These are phyloP conservation scores for Eupleurogrammus muticus DNA, from an alignment of 2,797 vertebrate genomes.

Conservation along the genomic window DNA sequence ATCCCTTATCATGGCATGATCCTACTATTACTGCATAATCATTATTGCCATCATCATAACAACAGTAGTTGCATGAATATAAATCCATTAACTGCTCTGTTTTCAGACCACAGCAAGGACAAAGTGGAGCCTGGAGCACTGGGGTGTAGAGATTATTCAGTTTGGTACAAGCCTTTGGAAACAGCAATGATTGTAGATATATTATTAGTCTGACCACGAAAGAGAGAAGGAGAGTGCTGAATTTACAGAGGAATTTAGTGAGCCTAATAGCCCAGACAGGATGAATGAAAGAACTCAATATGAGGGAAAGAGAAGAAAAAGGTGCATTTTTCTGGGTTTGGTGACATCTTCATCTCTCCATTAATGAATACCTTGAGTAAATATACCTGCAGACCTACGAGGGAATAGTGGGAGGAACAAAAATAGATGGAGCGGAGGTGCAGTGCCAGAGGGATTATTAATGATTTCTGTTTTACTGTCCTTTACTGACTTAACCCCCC, in stretches of 20 bases:
- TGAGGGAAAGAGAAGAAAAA: slow-evolving; percentile 44
- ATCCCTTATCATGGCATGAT: slow-evolving; percentile 1
- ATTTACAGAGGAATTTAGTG: slow-evolving; percentile 72
- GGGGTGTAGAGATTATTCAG: slow-evolving; percentile 55
- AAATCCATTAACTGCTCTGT: slow-evolving; percentile 19
- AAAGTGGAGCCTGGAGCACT: slow-evolving; percentile 44
- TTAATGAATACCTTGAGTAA: slow-evolving; percentile 46
- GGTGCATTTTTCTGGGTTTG: slow-evolving; percentile 40
- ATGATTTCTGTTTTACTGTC: slow-evolving; percentile 27
- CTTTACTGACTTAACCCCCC: slow-evolving; percentile 18
- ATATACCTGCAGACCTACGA: slow-evolving; percentile 24
- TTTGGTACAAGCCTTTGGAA: slow-evolving; percentile 66
- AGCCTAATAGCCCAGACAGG: slow-evolving; percentile 74
- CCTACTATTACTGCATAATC: neutral
- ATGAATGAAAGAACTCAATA: slow-evolving; percentile 57
- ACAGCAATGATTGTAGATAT: slow-evolving; percentile 54
- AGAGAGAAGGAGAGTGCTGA: slow-evolving; percentile 48
- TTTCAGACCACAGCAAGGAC: slow-evolving; percentile 44
- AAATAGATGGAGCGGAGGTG: slow-evolving; percentile 11
- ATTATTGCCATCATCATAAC: slow-evolving; percentile 7
- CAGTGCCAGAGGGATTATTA: slow-evolving; percentile 8
- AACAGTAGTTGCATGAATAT: slow-evolving; percentile 12
- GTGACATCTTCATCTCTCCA: slow-evolving; percentile 48
- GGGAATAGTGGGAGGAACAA: slow-evolving; percentile 4
- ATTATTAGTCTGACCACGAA: slow-evolving; percentile 67